Conservation (phyloP, 2,888 invertebrate species). For the Ennomos erosarius region DNA sequence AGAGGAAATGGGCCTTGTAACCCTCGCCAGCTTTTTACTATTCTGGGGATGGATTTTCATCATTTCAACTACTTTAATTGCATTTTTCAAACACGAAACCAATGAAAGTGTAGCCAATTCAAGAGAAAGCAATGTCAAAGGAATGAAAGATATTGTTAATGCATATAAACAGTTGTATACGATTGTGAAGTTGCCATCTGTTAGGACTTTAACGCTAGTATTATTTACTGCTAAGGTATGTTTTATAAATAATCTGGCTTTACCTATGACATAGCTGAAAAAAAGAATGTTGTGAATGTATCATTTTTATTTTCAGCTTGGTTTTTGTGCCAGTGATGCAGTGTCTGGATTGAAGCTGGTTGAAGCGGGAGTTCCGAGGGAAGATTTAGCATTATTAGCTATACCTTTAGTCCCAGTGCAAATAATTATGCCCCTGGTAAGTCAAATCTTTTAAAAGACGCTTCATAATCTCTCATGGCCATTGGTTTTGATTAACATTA, state of each 20-base stretch:
- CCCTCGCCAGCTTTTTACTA: slow-evolving; percentile 93
- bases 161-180: slow-evolving; percentile 94
- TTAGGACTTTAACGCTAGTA: slow-evolving; percentile 91
- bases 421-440: slow-evolving; percentile 94
- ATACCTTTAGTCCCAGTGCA: slow-evolving; percentile 98
- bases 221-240: slow-evolving; percentile 95
- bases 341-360: slow-evolving; percentile 97
- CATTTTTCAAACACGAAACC: slow-evolving; percentile 94
- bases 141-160: slow-evolving; percentile 76
- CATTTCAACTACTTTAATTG: slow-evolving; percentile 94
- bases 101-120: slow-evolving; percentile 62
- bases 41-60: slow-evolving; percentile 98
- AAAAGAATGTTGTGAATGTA: no score
- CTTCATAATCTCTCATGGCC: no score
- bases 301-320: slow-evolving; percentile 86
- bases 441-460: slow-evolving; percentile 55
- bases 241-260: not conserved
- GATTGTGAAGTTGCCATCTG: slow-evolving; percentile 93
- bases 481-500: no score
- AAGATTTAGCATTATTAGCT: slow-evolving; percentile 96
- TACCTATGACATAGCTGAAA: no score
- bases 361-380: slow-evolving; percentile 98
- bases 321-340: slow-evolving; percentile 98
- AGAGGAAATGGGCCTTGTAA: slow-evolving; percentile 88
- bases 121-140: slow-evolving; percentile 63